A percentile compares a stretch with the other conserved stretches of the same genome.
Evolutionary conservation across 2,113 vertebrate species (phyloP).

Genomic region (Pelecanoides urinatrix): DNA sequence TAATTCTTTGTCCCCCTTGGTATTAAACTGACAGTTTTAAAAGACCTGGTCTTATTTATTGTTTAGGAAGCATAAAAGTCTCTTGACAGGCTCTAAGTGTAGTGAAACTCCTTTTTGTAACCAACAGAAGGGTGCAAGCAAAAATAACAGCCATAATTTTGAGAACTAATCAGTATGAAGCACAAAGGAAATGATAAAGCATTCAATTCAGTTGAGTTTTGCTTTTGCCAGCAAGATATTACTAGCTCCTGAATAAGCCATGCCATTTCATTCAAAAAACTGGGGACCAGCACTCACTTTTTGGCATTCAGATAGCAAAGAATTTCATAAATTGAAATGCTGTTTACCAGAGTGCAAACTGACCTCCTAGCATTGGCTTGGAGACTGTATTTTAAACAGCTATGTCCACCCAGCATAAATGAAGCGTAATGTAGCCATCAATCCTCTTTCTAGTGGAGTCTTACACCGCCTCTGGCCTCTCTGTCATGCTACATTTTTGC

Average conservation of each 20-base stretch:
- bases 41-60: background rate
- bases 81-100: background rate
- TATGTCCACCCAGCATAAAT: background rate
- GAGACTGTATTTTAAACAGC: background rate
- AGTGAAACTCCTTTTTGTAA: background rate
- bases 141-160: background rate
- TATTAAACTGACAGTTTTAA: slow-evolving; percentile 26
- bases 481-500: background rate
- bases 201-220: background rate
- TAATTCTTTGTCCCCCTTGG: slow-evolving; percentile 52
- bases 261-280: background rate
- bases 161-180: background rate
- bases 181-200: background rate
- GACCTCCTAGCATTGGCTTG: background rate
- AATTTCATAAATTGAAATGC: background rate
- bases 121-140: background rate
- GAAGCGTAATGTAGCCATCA: background rate
- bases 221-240: background rate
- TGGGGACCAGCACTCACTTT: background rate
- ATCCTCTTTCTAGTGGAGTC: background rate
- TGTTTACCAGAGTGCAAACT: background rate
- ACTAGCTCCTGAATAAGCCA: background rate
- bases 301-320: background rate
- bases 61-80: background rate
- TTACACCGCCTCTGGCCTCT: background rate